These are phyloP conservation scores for Caenorhabditis angaria DNA, from an alignment of 2,888 invertebrate genomes.

Conservation along the genomic window DNA sequence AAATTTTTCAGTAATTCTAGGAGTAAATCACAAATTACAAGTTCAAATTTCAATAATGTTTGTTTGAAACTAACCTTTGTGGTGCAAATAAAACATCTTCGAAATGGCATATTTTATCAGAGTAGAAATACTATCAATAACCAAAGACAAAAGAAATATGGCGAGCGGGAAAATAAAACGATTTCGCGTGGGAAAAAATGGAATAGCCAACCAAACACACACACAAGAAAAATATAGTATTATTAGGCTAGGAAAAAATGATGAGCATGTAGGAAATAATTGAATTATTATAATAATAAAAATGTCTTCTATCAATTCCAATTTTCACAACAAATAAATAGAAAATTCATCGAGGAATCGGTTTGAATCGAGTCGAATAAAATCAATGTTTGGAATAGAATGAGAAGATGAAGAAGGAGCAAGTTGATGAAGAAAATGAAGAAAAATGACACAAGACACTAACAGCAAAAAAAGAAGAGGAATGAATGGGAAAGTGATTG, in stretches of 20 bases:
- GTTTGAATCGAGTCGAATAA: not conserved
- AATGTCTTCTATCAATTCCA: not conserved
- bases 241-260: not conserved
- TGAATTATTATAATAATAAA: not conserved
- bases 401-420: slow-evolving; percentile 4
- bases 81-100: not conserved
- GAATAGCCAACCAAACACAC: not conserved
- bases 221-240: not conserved
- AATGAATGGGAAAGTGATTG: not conserved
- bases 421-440: too few relatives aligned
- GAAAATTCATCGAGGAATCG: not conserved
- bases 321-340: not conserved
- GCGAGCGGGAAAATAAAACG: not conserved
- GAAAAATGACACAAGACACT: too few relatives aligned
- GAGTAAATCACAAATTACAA: too few relatives aligned
- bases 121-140: not conserved
- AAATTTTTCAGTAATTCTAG: too few relatives aligned
- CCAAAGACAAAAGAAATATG: not conserved
- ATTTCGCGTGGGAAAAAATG: not conserved
- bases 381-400: not conserved
- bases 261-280: not conserved
- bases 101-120: not conserved
- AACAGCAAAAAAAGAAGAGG: not conserved
- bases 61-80: not conserved
- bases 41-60: too few relatives aligned